These are phyloP conservation scores for Tetragonisca angustula DNA, from an alignment of 2,888 invertebrate genomes.

Conservation along the genomic window DNA sequence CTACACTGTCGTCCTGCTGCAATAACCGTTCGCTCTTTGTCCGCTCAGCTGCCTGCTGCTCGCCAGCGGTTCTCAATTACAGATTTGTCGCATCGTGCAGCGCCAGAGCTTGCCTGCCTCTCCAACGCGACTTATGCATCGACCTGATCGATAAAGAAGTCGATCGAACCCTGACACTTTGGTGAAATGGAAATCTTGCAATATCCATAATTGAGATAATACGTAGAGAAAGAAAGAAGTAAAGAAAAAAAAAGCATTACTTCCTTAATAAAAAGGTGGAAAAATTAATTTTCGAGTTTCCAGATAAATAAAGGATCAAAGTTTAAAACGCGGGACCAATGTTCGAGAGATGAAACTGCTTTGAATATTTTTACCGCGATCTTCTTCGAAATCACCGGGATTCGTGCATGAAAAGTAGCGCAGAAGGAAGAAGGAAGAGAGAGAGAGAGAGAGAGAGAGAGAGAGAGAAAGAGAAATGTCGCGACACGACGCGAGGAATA, in stretches of 20 bases:
- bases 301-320: too few species aligned
- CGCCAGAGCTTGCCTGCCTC: slow-evolving; percentile 13
- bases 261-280: too few species aligned
- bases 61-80: slow-evolving; percentile 77
- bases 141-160: slow-evolving; percentile 24
- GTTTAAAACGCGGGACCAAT: too few species aligned
- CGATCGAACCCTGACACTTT: neutral
- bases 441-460: neutral
- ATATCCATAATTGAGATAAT: neutral
- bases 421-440: neutral
- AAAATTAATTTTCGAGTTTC: too few species aligned
- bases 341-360: too few species aligned
- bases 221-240: too few species aligned
- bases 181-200: neutral
- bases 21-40: slow-evolving; percentile 83
- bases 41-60: slow-evolving; percentile 83
- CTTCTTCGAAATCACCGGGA: slow-evolving; percentile 4
- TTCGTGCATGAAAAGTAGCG: neutral
- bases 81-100: neutral
- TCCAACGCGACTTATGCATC: slow-evolving; percentile 42
- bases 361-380: slow-evolving; percentile 8
- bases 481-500: slow-evolving; percentile 4
- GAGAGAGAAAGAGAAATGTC: neutral
- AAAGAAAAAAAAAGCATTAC: too few species aligned
- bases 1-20: slow-evolving; percentile 80